phyloP scores from a whole-genome alignment of 1,140 invertebrate genomes.

The Temnothorax curvispinosus region DNA sequence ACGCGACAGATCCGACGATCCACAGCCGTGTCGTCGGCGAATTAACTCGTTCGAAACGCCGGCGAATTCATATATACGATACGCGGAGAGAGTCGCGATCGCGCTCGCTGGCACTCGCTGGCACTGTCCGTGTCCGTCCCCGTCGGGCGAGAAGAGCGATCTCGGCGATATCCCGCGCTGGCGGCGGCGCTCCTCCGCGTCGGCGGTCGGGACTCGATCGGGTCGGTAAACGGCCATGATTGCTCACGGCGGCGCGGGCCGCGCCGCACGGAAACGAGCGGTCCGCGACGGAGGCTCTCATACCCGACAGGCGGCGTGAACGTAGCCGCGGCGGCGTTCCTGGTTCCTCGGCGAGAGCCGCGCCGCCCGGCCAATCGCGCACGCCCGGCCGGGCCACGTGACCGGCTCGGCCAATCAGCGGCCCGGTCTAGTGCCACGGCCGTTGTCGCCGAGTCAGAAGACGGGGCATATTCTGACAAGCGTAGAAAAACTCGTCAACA shows the following conservation, averaged over 20 bases:
- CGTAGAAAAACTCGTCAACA: slow-evolving; percentile 97
- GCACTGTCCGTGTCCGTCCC: no score
- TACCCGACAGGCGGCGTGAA: slow-evolving; percentile 68
- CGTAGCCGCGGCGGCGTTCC: slow-evolving; percentile 63
- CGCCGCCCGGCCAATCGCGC: slow-evolving; percentile 61
- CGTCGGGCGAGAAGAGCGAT: no score
- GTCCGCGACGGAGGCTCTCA: not conserved
- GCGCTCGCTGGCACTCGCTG: no score
- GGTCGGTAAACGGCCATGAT: slow-evolving; percentile 1
- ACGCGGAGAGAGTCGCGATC: no score
- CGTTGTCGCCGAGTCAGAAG: slow-evolving; percentile 87
- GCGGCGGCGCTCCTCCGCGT: no score
- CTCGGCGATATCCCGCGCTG: no score
- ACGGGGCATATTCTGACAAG: slow-evolving; percentile 94
- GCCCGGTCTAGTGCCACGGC: slow-evolving; percentile 86
- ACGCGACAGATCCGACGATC: no score
- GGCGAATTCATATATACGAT: no score
- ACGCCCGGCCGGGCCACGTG: slow-evolving; percentile 80
- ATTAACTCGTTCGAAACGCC: no score
- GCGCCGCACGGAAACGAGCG: slow-evolving; percentile 32
- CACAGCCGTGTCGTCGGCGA: no score
- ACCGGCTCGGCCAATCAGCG: slow-evolving; percentile 78
- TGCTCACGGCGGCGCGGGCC: not conserved
- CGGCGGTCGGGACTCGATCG: no score
- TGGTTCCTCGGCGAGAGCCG: no score